Conservation (phyloP, 2,113 vertebrate species). For the Saguinus imperator region DNA sequence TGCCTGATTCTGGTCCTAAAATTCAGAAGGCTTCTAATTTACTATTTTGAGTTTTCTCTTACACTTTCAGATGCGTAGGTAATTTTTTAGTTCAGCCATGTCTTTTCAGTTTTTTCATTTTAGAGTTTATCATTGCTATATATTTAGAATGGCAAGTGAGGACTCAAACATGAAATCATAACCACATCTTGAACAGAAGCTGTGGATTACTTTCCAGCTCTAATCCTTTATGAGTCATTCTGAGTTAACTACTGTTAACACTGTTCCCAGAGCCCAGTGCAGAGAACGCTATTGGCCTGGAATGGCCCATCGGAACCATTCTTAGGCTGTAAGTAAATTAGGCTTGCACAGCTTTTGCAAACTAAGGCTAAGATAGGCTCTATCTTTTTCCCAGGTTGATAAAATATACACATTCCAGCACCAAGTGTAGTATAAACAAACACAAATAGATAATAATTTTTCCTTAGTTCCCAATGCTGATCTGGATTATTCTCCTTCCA, state of each 20-base stretch:
- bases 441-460: background rate
- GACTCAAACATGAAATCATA: constrained; percentile 25
- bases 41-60: background rate
- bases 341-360: background rate
- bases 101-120: constrained; percentile 16
- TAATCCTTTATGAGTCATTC: background rate
- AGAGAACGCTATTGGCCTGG: background rate
- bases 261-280: background rate
- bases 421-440: background rate
- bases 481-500: background rate
- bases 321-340: background rate
- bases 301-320: background rate
- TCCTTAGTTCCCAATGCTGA: background rate
- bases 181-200: constrained; percentile 16
- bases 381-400: background rate
- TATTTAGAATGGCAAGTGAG: background rate
- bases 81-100: background rate
- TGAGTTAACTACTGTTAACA: background rate
- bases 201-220: background rate
- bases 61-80: background rate
- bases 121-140: background rate
- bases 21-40: background rate
- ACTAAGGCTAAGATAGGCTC: background rate
- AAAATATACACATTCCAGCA: background rate
- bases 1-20: background rate